Percentiles rank a stretch among this genome's conserved stretches.
Conservation (phyloP, 2,113 vertebrate genomes). For the Semnopithecus entellus region DNA sequence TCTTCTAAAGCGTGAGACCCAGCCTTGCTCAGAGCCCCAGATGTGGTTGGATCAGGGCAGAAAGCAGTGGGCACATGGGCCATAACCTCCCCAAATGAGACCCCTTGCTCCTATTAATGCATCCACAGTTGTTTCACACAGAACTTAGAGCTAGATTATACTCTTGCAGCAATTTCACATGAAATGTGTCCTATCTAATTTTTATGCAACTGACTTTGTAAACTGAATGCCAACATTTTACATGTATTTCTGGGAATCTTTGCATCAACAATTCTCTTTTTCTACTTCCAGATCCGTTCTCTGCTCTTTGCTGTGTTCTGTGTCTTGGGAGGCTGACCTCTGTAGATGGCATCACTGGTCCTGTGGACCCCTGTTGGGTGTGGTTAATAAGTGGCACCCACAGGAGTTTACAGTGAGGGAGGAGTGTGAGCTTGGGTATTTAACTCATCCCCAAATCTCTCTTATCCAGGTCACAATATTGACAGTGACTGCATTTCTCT, state of each 20-base stretch:
- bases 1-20: not conserved
- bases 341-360: not conserved
- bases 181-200: not conserved
- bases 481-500: not conserved
- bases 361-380: not conserved
- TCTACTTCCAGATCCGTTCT: not conserved
- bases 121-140: not conserved
- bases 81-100: not conserved
- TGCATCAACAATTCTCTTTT: not conserved
- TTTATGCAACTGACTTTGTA: conserved; percentile 25
- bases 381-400: not conserved
- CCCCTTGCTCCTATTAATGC: not conserved
- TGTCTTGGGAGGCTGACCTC: not conserved
- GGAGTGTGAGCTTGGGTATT: not conserved
- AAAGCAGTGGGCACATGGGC: not conserved
- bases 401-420: not conserved
- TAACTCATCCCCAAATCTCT: not conserved
- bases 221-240: not conserved
- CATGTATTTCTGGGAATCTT: not conserved
- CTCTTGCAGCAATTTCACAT: not conserved
- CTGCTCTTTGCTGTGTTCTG: not conserved
- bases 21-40: not conserved
- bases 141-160: not conserved
- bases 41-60: not conserved
- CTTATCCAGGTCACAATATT: not conserved